Evolutionary conservation across 2,797 vertebrate genomes (phyloP).

Genomic region (Cryptoblepharus egeriae): DNA sequence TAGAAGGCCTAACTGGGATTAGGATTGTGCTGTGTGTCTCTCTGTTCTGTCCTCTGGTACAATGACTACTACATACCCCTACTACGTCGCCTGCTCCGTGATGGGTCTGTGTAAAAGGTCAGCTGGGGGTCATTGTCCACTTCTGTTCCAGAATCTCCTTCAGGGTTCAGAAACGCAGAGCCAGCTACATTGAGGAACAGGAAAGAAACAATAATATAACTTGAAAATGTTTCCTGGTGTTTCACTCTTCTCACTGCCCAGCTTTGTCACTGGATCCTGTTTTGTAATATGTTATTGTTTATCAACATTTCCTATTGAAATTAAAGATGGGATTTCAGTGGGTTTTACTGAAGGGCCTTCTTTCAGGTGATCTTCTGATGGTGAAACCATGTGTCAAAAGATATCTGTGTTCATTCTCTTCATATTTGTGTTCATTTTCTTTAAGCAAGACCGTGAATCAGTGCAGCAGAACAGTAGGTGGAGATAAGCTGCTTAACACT

Average conservation of each 20-base stretch:
- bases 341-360: neutral
- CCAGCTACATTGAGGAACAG: conserved; percentile 82
- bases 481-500: neutral
- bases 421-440: neutral
- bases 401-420: neutral
- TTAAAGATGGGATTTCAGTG: neutral
- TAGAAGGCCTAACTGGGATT: no score
- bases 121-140: conserved; percentile 97
- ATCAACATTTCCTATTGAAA: neutral
- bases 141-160: conserved; percentile 95
- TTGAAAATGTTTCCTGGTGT: no score
- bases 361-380: neutral
- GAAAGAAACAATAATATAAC: neutral
- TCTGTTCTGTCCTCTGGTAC: neutral
- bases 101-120: conserved; percentile 98
- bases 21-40: no score
- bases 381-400: no score
- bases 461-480: neutral
- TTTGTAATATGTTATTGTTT: neutral
- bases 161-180: conserved; percentile 97
- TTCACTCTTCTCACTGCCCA: neutral
- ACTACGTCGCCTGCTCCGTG: conserved; percentile 93
- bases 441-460: neutral
- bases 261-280: neutral
- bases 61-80: conserved; percentile 85